Evolutionary conservation across 2,888 invertebrate species (phyloP).

Genomic region (Aspidiotus destructor): DNA sequence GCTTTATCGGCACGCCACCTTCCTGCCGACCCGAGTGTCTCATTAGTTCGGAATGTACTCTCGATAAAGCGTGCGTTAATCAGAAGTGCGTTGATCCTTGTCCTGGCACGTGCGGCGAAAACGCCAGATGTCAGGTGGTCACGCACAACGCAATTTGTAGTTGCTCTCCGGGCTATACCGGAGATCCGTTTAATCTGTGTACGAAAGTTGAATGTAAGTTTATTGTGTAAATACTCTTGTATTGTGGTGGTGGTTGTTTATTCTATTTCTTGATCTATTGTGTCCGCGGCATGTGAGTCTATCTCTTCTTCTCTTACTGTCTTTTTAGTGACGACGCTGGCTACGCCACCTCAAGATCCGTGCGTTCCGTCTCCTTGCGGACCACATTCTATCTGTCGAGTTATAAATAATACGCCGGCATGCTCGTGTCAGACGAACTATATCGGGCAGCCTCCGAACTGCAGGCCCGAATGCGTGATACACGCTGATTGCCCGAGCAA

Average conservation of each 20-base stretch:
- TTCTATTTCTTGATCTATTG: slow-evolving; percentile 18
- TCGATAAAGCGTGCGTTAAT: slow-evolving; percentile 52
- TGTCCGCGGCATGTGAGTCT: slow-evolving; percentile 27
- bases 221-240: slow-evolving; percentile 30
- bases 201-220: slow-evolving; percentile 40
- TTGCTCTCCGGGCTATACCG: slow-evolving; percentile 52
- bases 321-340: slow-evolving; percentile 34
- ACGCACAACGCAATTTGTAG: slow-evolving; percentile 61
- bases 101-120: slow-evolving; percentile 54
- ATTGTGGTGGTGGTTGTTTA: not conserved
- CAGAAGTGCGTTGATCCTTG: slow-evolving; percentile 59
- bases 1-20: slow-evolving; percentile 57
- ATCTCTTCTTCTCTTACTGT: slow-evolving; percentile 34
- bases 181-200: slow-evolving; percentile 55
- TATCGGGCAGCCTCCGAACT: slow-evolving; percentile 63
- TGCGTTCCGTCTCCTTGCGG: slow-evolving; percentile 71
- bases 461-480: slow-evolving; percentile 58
- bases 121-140: slow-evolving; percentile 56
- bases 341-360: slow-evolving; percentile 39
- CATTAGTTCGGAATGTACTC: slow-evolving; percentile 56
- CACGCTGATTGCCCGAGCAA: slow-evolving; percentile 41
- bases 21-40: slow-evolving; percentile 57
- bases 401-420: slow-evolving; percentile 54
- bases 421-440: slow-evolving; percentile 63
- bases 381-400: slow-evolving; percentile 60